Evolutionary conservation across 2,797 vertebrate genomes (phyloP).

Genomic region (Typhlichthys eigenmanni): DNA sequence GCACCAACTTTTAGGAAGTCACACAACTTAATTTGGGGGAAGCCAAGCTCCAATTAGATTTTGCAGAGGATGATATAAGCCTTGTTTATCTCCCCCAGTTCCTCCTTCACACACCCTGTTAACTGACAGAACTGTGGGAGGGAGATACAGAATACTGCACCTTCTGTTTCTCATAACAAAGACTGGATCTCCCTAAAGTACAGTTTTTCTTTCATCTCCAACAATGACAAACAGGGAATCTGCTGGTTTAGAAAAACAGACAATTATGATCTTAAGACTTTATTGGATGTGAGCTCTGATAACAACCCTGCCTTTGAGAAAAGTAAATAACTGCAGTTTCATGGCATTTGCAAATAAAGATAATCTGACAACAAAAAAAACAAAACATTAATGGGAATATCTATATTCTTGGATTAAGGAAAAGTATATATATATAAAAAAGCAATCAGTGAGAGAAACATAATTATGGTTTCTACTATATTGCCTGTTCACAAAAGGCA

Average conservation of each 20-base stretch:
- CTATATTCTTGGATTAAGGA: slow-evolving; percentile 12
- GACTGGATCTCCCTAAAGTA: slow-evolving; percentile 23
- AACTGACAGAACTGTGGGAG: slow-evolving; percentile 6
- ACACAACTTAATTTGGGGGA: too few relatives aligned
- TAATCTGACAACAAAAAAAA: neutral
- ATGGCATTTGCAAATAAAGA: neutral
- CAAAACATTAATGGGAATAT: slow-evolving; percentile 14
- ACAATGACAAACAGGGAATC: slow-evolving; percentile 3
- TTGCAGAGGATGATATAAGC: too few relatives aligned
- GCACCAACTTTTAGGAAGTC: too few relatives aligned
- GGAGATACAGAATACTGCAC: neutral
- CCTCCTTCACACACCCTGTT: too few relatives aligned
- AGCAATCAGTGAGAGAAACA: neutral
- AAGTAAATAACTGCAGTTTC: slow-evolving; percentile 30
- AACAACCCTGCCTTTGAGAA: slow-evolving; percentile 35
- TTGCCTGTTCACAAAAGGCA: neutral
- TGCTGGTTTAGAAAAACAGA: slow-evolving; percentile 10
- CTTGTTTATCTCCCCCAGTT: too few relatives aligned
- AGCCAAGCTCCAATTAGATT: too few relatives aligned
- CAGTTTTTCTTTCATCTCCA: slow-evolving; percentile 22
- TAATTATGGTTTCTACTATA: slow-evolving; percentile 31
- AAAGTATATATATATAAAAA: slow-evolving; percentile 7
- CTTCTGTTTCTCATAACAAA: slow-evolving; percentile 34
- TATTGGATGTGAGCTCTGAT: slow-evolving; percentile 33
- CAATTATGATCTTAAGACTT: slow-evolving; percentile 25